Base-by-base conservation (phyloP, 2,113 vertebrate genomes). In the Gymnocephalus cernua region DNA sequence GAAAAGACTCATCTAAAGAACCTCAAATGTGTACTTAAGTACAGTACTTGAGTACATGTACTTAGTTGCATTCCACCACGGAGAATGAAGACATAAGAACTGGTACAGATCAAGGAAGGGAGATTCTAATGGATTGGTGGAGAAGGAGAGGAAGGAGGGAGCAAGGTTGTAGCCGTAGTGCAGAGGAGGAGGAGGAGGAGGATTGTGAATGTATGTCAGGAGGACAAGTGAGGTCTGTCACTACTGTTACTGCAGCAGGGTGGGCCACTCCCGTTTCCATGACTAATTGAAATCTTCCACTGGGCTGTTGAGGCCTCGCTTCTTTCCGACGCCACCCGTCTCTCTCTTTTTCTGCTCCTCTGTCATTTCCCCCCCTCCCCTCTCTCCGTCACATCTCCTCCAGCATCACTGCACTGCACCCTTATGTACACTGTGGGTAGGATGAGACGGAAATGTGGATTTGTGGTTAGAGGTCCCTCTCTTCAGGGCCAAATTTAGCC, bases 201-300 rank as follows among this genome's bases (percentile, higher is more conserved):
- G 45, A 74, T 21, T 70, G 45, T 0, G 5, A 85, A 92, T 85
- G 61, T 88, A 54, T 91, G 92, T 92, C 89, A 91, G 84, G 88
- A 89, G 91, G 89, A 93, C 90, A 89, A 86, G 84, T 83, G 85
- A 89, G 77, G 89, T 89, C 81, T 84, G 90, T 90, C 81, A 81
- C 74, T 78, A 57, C 74, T 51, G 77, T 71, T 80, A 57, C 74
- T 54, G 77, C 53, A 63, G 88, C 83, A 82, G 74, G 85, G 79
- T 83, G 86, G 90, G 87, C 88, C 90, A 64, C 84, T 82, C 79
- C 81, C 48, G 76, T 90, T 91, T 91, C 91, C 89, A 93, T 94
- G 91, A 92, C 90, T 93, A 93, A 94, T 87, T 93, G 81, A 94
- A 93, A 94, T 93, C 92, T 94, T 94, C 90, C 91, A 93, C 91